Evolutionary conservation across 2,797 vertebrate species (phyloP).

Genomic region (Chiroxiphia lanceolata): DNA sequence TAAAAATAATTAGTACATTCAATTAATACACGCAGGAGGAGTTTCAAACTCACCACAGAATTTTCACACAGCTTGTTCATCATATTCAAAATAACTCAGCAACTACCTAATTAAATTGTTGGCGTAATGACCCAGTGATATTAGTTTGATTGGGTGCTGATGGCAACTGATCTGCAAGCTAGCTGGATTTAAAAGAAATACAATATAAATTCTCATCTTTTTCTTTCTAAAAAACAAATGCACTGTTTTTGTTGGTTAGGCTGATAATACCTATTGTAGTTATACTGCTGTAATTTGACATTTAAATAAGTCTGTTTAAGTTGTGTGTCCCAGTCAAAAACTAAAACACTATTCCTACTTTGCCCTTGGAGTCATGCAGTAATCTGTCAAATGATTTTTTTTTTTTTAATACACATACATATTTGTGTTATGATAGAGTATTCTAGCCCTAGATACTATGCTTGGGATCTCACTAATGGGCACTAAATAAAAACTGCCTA

Average conservation of each 20-base stretch:
- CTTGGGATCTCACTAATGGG: neutral
- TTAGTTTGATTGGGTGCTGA: slow-evolving; percentile 39
- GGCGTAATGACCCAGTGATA: slow-evolving; percentile 63
- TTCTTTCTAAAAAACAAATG: neutral
- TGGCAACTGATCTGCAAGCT: neutral
- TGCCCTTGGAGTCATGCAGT: neutral
- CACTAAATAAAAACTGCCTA: neutral
- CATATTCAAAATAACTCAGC: slow-evolving; percentile 68
- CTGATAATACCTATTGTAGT: neutral
- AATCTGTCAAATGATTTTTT: neutral
- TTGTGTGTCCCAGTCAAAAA: neutral
- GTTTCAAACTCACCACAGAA: slow-evolving; percentile 53
- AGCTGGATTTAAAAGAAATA: neutral
- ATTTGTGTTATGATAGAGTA: neutral
- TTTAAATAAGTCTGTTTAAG: neutral
- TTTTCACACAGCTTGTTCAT: slow-evolving; percentile 62
- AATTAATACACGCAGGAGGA: slow-evolving; percentile 72
- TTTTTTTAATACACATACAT: neutral
- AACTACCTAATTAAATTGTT: slow-evolving; percentile 68
- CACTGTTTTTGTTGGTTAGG: neutral
- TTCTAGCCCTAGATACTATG: neutral
- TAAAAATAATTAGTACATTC: slow-evolving; percentile 69
- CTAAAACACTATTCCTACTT: neutral
- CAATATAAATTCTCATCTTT: neutral
- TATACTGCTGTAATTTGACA: neutral